Evolutionary conservation across 2,113 vertebrate genomes (phyloP), one percentile per base, ranked within the genome.

Genomic region (Crotalus helleri): DNA sequence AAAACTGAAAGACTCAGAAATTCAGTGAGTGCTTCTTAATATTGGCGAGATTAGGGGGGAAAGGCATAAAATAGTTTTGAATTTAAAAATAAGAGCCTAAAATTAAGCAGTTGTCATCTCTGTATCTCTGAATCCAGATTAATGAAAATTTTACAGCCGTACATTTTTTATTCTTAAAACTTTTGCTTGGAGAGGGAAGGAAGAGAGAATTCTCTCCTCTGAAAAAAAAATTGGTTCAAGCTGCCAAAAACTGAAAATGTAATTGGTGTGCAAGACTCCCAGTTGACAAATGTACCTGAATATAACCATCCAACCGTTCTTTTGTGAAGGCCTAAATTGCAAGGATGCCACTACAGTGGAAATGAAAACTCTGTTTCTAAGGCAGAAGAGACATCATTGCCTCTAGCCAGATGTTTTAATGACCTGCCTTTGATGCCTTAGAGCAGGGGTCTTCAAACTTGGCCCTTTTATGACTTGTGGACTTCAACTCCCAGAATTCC

Each of bases 161-260:
- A 24, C 29, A 26, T 91, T 85, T 24, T 39, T 49, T 5, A 13
- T 26, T 51, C 51, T 10, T 51, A 5, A 10, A 10, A 19, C 19
- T 53, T 91, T 33, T 88, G 23, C 74, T 57, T 93, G 54, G 87
- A 93, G 54, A 26, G 61, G 57, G 85, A 6, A 39, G 61, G 9
- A 90, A 90, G 13, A 94, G 95, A 61, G 61, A 91, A 94, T 95
- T 91, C 95, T 61, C 59, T 53, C 88, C 29, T 95, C 93, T 93
- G 29, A 12, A 8, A 26, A 26, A 90, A 94, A 94, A 55, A 55
- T 9, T 0, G 59, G 46, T 85, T 51, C 46, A 93, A 95, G 85
- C 85, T 93, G 11, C 59, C 19, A 55, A 49, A 88, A 69, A 92
- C 90, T 94, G 85, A 91, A 94, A 90, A 87, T 55, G 93, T 29